Evolutionary conservation across 2,113 vertebrate species (phyloP).

Genomic region (Peromyscus californicus): DNA sequence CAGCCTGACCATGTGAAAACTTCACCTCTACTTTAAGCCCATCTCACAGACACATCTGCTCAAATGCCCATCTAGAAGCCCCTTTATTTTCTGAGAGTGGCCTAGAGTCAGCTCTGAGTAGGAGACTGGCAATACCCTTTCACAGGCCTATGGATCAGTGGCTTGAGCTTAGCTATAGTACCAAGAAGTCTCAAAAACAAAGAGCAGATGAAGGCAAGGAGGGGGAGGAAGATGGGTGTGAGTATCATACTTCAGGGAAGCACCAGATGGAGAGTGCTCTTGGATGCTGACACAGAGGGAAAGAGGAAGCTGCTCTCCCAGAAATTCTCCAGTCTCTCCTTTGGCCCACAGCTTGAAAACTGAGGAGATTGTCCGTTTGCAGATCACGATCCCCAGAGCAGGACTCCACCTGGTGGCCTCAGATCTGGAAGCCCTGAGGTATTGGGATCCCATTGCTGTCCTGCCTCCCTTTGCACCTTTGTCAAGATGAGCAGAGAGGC

Average conservation of each 20-base stretch:
- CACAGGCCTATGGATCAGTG: background rate
- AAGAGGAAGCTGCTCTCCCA: background rate
- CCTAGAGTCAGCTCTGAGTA: background rate
- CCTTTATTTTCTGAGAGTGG: background rate
- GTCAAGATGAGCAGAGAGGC: background rate
- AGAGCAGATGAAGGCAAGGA: background rate
- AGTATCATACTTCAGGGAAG: background rate
- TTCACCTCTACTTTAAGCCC: background rate
- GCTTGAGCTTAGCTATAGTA: background rate
- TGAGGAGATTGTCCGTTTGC: conserved; percentile 46
- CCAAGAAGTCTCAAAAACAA: background rate
- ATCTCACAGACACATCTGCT: background rate
- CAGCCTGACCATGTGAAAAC: background rate
- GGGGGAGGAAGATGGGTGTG: background rate
- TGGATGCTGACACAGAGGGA: background rate
- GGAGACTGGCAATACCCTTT: background rate
- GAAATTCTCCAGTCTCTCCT: background rate
- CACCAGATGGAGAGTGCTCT: background rate
- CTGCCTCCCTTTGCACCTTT: background rate
- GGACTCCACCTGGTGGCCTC: conserved; percentile 39
- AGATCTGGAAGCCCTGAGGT: conserved; percentile 64
- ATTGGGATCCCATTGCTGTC: background rate
- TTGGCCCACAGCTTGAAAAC: conserved; percentile 33
- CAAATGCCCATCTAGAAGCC: background rate
- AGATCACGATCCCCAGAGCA: conserved; percentile 24